These are phyloP conservation scores for Apodemia duryi DNA, from an alignment of 2,888 invertebrate species.

Conservation along the genomic window DNA sequence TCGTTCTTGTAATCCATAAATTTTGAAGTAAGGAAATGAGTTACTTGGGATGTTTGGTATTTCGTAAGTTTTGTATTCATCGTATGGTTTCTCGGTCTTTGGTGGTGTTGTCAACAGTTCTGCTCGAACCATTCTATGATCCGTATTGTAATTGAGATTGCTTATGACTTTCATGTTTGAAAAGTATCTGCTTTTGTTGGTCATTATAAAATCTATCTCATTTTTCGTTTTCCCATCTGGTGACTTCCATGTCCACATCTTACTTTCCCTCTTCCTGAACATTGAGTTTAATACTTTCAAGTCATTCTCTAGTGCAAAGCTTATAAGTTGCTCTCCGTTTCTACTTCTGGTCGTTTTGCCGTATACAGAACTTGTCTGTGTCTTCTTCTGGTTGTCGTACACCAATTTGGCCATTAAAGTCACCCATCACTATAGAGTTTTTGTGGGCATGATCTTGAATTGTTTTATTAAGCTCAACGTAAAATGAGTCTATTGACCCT, in stretches of 20 bases:
- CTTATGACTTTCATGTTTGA: too few species aligned
- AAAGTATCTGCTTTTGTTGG: too few species aligned
- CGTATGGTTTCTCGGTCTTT: not conserved
- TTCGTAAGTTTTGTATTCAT: constrained; percentile 21
- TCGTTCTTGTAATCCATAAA: not conserved
- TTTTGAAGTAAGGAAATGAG: not conserved
- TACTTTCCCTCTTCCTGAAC: constrained; percentile 18
- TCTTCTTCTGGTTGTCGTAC: constrained; percentile 28
- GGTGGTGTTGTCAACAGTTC: constrained; percentile 12
- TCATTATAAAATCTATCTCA: too few species aligned
- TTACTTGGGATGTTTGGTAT: constrained; percentile 11
- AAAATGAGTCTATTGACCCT: constrained; percentile 31
- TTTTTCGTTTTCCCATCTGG: too few species aligned
- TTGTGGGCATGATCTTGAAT: constrained; percentile 30
- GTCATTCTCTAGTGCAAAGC: constrained; percentile 17
- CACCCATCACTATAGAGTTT: constrained; percentile 28
- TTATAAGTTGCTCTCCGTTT: constrained; percentile 19
- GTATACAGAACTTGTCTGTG: constrained; percentile 20
- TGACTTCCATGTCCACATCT: constrained; percentile 21
- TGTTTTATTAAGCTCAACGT: constrained; percentile 30
- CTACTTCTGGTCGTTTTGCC: constrained; percentile 19
- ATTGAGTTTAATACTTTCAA: constrained; percentile 15
- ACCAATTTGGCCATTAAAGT: constrained; percentile 23
- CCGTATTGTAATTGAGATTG: constrained; percentile 4
- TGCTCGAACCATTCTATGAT: constrained; percentile 23